Conservation (phyloP, 2,797 vertebrate species). For the Smutsia gigantea region DNA sequence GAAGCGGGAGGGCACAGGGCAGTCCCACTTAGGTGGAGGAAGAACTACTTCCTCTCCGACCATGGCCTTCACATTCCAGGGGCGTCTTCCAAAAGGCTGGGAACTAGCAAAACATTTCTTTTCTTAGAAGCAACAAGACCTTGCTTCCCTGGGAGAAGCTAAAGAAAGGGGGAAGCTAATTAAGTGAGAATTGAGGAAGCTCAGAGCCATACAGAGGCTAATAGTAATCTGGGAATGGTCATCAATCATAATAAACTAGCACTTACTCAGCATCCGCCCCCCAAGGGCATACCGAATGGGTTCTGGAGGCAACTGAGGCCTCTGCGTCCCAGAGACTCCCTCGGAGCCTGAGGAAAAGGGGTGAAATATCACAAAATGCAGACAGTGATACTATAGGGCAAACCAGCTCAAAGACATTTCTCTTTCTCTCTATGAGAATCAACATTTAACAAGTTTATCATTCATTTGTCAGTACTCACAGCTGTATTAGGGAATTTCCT, state of each 20-base stretch:
- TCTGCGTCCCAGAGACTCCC: not conserved
- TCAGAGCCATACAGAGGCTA: not conserved
- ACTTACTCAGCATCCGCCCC: not conserved
- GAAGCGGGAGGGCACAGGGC: not conserved
- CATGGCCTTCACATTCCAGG: not conserved
- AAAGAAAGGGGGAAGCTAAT: conserved; percentile 69
- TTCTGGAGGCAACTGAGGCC: not conserved
- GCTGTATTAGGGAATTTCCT: not conserved
- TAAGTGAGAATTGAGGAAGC: conserved; percentile 76
- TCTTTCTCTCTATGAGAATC: not conserved
- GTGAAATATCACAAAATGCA: not conserved
- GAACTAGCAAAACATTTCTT: conserved; percentile 50
- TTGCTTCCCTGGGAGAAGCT: conserved; percentile 35
- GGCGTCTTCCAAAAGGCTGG: conserved; percentile 40
- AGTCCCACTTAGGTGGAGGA: not conserved
- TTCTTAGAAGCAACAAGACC: conserved; percentile 48
- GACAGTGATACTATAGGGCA: fast-evolving
- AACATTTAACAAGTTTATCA: not conserved
- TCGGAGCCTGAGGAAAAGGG: not conserved
- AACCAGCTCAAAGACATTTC: not conserved
- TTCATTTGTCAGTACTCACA: not conserved
- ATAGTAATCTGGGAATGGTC: not conserved
- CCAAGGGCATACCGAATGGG: not conserved
- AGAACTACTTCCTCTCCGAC: not conserved
- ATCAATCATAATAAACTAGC: conserved; percentile 50